Evolutionary conservation across 2,113 vertebrate species (phyloP).

Genomic region (Synodontis membranacea): DNA sequence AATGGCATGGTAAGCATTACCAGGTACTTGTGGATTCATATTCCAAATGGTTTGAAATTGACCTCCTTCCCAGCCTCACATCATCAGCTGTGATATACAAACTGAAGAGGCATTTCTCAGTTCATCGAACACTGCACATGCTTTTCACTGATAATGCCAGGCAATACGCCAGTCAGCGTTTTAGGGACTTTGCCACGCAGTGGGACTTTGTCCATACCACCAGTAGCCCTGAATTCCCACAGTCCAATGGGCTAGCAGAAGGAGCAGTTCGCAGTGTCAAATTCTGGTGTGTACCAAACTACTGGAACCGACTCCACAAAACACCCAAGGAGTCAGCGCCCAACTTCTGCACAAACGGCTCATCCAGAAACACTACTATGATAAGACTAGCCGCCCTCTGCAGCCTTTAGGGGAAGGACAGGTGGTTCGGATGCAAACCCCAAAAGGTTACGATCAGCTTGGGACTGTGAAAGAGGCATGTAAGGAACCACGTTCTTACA

Average conservation of each 20-base stretch:
- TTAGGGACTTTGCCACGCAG: conserved; percentile 28
- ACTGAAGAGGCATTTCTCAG: conserved; percentile 45
- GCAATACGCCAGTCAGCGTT: conserved; percentile 34
- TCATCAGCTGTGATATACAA: neutral
- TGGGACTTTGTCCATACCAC: conserved; percentile 30
- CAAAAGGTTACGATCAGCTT: conserved; percentile 16
- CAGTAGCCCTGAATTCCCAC: neutral
- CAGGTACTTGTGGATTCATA: neutral
- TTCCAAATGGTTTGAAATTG: neutral
- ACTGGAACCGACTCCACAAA: too few species aligned
- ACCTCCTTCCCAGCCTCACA: neutral
- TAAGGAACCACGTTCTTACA: conserved; percentile 3
- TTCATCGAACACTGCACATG: conserved; percentile 40
- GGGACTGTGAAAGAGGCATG: neutral
- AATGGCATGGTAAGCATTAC: conserved; percentile 15
- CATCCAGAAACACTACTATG: neutral
- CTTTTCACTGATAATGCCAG: conserved; percentile 36
- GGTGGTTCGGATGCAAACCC: conserved; percentile 19
- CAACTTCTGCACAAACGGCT: too few species aligned
- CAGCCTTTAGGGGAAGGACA: conserved; percentile 7
- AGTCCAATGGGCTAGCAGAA: neutral
- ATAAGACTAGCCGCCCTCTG: neutral
- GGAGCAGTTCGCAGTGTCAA: neutral
- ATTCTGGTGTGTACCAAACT: too few species aligned
- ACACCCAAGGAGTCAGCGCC: neutral